Evolutionary conservation across 2,888 invertebrate genomes (phyloP), one percentile per base, ranked within the genome.

Genomic region (Spilarctia lutea): DNA sequence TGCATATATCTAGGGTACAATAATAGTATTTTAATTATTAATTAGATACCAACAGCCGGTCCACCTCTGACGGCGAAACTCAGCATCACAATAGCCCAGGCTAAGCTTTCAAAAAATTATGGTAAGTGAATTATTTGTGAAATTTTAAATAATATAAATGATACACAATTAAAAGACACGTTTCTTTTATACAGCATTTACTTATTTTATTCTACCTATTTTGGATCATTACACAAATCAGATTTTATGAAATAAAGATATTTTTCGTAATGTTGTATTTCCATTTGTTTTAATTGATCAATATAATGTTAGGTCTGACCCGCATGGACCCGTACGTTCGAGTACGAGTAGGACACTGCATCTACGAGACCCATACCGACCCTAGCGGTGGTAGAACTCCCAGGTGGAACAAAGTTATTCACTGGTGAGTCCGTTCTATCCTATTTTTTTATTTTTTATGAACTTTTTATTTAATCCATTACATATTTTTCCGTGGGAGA

Each of bases 281-380:
- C 3, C 52, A 56, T n/a, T 56, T 63, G 0, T 30, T 1, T 63
- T 30, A 63, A 63, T 63, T 0, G 10, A 18, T 30, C 6, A 63
- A 69, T 72, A 72, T 48, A n/a, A 0, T 11, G 0, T 2, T 78
- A 96, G 96, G 99, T 18, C 96, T 99, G 88, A 98, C 98, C 1
- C 97, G 98, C 76, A 99, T 99, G 99, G 99, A 99, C 94, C 99
- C 99, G 0, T 99, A 99, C 91, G 99, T 98, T 52, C 96, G 99
- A 75, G 94, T 99, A 75, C 97, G 99, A 81, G 97, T 99, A 39
- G 99, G 99, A 0, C 99, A 99, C 92, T 97, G 98, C 86, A 98
- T 99, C 75, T 99, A 99, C 93, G 99, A 99, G 96, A 99, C 99
- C 0, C 99, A 98, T 87, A 99, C 99, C 1, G 98, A 98, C 91